These are phyloP conservation scores for Diachasmimorpha longicaudata DNA, from an alignment of 1,140 invertebrate genomes.

Conservation along the genomic window DNA sequence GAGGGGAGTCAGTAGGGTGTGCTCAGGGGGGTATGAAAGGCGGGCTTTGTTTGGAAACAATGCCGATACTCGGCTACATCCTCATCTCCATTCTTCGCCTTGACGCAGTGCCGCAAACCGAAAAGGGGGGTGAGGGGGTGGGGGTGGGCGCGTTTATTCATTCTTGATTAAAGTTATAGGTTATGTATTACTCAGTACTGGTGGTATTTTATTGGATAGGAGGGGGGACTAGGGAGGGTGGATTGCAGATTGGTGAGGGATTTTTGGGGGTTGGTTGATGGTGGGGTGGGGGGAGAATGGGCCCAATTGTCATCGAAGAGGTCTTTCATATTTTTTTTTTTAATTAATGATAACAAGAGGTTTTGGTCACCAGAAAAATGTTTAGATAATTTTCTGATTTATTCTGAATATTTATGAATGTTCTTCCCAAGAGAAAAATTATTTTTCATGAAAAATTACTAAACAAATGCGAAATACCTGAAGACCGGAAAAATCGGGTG, in stretches of 20 bases:
- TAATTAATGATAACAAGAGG: not conserved
- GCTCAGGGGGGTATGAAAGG: constrained; percentile 57
- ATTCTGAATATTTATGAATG: too few relatives aligned
- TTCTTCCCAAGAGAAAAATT: too few relatives aligned
- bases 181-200: constrained; percentile 40
- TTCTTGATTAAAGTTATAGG: constrained; percentile 60
- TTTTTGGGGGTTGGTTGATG: too few relatives aligned
- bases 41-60: constrained; percentile 65
- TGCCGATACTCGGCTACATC: constrained; percentile 64
- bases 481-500: not conserved
- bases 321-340: too few relatives aligned
- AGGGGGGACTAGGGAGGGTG: too few relatives aligned
- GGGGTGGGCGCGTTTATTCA: constrained; percentile 48
- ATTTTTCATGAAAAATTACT: too few relatives aligned
- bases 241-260: not conserved
- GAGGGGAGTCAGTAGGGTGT: constrained; percentile 32
- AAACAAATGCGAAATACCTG: constrained; percentile 26
- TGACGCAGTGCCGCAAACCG: constrained; percentile 54
- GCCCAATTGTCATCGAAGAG: too few relatives aligned
- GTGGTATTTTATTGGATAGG: constrained; percentile 5
- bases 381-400: too few relatives aligned
- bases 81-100: constrained; percentile 64
- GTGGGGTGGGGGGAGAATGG: too few relatives aligned
- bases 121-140: constrained; percentile 56
- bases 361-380: too few relatives aligned